Base-by-base conservation (phyloP, 2,113 vertebrate genomes). In the Spea bombifrons region DNA sequence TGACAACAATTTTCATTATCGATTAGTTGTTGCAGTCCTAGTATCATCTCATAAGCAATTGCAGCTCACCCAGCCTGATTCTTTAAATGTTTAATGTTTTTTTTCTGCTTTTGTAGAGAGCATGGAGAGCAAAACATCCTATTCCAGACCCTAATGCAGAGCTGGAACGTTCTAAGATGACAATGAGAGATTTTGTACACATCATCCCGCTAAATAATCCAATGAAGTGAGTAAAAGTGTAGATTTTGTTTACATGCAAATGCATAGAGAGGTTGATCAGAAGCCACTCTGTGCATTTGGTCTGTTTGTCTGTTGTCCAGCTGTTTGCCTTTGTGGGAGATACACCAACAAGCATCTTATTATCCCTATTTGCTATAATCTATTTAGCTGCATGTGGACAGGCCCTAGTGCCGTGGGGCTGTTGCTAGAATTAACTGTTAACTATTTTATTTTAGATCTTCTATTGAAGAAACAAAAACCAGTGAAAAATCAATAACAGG, bases 141-240 rank as follows among this genome's bases (percentile, higher is more conserved):
- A 13, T 84, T 49, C 94, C 86, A 50, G 92, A 95, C 86, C 88
- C 80, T 44, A 83, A 80, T 65, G 83, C 70, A 47, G 88, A 85
- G 72, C 88, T 89, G 81, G 97, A 98, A 88, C 96, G 94, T 77
- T 90, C 95, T 83, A 98, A 97, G 91, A 99, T 99, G 97, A 96
- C 93, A 12, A 99, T 99, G 96, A 94, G 94, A 84, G 97, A 99
- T 80, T 93, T 99, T 48, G 95, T 99, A 86, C 96, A 95, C 85
- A 99, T 96, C 80, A 86, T 99, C 4, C 97, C 97, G 4, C 77
- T 89, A 73, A 94, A 90, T 17, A 98, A 98, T 88, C 97, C 97
- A 7, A 98, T 99, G 97, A 92, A 87, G 97, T 98, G 93, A 92
- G 94, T 92, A 59, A 66, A 10, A 45, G 47, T 5, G 1, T 10